These are phyloP conservation scores for Pasiphila rectangulata DNA, from an alignment of 2,888 invertebrate genomes.

Conservation along the genomic window DNA sequence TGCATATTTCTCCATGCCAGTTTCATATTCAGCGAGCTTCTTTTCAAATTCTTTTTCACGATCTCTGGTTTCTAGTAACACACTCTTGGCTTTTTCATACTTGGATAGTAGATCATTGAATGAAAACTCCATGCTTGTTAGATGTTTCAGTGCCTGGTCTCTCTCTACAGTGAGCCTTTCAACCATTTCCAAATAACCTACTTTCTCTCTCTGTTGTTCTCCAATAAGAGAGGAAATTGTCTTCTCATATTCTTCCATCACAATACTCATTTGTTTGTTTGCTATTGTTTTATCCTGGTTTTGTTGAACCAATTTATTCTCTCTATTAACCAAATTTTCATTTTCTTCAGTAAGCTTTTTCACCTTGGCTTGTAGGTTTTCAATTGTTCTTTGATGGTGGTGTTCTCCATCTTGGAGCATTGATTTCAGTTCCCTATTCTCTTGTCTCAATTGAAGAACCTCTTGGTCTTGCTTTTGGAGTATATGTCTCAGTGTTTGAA, in stretches of 20 bases:
- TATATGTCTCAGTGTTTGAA: conserved; percentile 60
- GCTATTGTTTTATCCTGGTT: conserved; percentile 60
- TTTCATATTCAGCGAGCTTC: conserved; percentile 85
- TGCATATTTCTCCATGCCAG: conserved; percentile 86
- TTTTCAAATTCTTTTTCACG: conserved; percentile 85
- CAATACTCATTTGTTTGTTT: conserved; percentile 82
- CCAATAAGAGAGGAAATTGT: conserved; percentile 87
- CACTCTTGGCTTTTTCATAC: conserved; percentile 83
- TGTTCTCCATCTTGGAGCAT: conserved; percentile 59
- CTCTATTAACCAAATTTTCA: conserved; percentile 51
- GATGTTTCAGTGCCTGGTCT: conserved; percentile 81
- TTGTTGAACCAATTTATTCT: conserved; percentile 59
- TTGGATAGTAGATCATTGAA: conserved; percentile 82
- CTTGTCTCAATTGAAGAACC: conserved; percentile 57
- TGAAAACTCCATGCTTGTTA: conserved; percentile 82
- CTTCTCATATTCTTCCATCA: conserved; percentile 89
- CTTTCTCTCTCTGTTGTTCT: conserved; percentile 85
- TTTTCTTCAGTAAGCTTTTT: conserved; percentile 62
- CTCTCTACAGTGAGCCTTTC: conserved; percentile 75
- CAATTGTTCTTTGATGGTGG: conserved; percentile 50
- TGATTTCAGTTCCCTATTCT: conserved; percentile 63
- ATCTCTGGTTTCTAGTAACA: conserved; percentile 75
- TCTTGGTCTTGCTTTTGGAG: conserved; percentile 71
- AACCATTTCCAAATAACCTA: conserved; percentile 69
- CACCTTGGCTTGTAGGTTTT: conserved; percentile 56